These are phyloP conservation scores for Zaprionus nigranus DNA, from an alignment of 1,140 invertebrate species.

Conservation along the genomic window DNA sequence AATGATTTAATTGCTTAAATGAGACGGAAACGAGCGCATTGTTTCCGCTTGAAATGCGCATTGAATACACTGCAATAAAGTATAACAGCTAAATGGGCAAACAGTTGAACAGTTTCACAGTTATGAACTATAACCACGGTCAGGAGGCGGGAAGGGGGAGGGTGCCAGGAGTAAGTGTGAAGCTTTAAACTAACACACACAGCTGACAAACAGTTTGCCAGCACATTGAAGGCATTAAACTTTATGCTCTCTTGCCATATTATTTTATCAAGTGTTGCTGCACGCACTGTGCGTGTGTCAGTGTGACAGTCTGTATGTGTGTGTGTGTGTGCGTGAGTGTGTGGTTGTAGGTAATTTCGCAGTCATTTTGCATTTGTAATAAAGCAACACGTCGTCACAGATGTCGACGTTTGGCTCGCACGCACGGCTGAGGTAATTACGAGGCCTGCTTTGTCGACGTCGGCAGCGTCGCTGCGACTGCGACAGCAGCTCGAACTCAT, in stretches of 20 bases:
- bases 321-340: conserved; percentile 2
- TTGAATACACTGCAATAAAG: conserved; percentile 5
- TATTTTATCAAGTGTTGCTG: conserved; percentile 63
- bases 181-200: conserved; percentile 51
- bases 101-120: conserved; percentile 1
- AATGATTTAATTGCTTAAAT: conserved; percentile 73
- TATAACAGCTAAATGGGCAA: background rate
- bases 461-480: conserved; percentile 7
- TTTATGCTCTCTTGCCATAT: conserved; percentile 52
- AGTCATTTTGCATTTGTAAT: conserved; percentile 83
- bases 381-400: conserved; percentile 76
- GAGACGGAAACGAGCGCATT: conserved; percentile 37
- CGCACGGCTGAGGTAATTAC: conserved; percentile 67
- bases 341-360: conserved; percentile 63
- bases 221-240: conserved; percentile 66
- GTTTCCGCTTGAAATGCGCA: conserved; percentile 25
- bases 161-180: background rate
- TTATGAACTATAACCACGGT: background rate
- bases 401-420: conserved; percentile 33
- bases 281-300: conserved; percentile 42
- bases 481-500: conserved; percentile 54
- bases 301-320: too few relatives aligned
- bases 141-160: background rate
- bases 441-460: conserved; percentile 29
- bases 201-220: conserved; percentile 60